These are phyloP conservation scores for Synanthedon andrenaeformis DNA, from an alignment of 2,888 invertebrate species.

Conservation along the genomic window DNA sequence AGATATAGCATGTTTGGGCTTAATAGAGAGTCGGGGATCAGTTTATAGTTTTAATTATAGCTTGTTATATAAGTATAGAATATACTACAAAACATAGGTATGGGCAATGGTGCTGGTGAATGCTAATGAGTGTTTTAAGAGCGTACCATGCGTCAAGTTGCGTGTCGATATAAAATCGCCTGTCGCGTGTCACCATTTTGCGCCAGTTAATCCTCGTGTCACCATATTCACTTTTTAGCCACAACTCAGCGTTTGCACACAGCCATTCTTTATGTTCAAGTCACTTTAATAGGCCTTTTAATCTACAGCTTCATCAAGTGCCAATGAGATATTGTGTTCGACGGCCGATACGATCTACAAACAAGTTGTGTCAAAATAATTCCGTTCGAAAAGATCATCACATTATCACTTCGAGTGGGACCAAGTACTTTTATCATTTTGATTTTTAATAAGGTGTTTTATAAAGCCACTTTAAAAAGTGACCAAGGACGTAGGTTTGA, in stretches of 20 bases:
- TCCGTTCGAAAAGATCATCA: slow-evolving; percentile 4
- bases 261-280: slow-evolving; percentile 25
- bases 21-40: no score
- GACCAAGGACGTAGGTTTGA: no score
- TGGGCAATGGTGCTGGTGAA: slow-evolving; percentile 16
- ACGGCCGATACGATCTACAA: slow-evolving; percentile 19
- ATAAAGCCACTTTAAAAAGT: no score
- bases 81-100: slow-evolving; percentile 21
- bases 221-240: slow-evolving; percentile 30
- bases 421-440: background rate
- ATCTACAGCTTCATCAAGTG: slow-evolving; percentile 33
- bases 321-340: slow-evolving; percentile 9
- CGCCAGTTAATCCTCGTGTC: slow-evolving; percentile 36
- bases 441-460: no score
- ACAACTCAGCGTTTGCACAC: slow-evolving; percentile 15
- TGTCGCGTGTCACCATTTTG: slow-evolving; percentile 14
- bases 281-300: slow-evolving; percentile 24
- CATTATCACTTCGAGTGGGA: slow-evolving; percentile 2
- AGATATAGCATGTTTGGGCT: no score
- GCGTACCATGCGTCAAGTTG: slow-evolving; percentile 48
- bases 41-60: no score
- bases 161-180: slow-evolving; percentile 50
- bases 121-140: slow-evolving; percentile 44
- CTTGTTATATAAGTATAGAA: slow-evolving; percentile 7
- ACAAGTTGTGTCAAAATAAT: slow-evolving; percentile 16